Evolutionary conservation across 2,113 vertebrate species (phyloP), one percentile per base, ranked within the genome.

Genomic region (Pomatostomus ruficeps): DNA sequence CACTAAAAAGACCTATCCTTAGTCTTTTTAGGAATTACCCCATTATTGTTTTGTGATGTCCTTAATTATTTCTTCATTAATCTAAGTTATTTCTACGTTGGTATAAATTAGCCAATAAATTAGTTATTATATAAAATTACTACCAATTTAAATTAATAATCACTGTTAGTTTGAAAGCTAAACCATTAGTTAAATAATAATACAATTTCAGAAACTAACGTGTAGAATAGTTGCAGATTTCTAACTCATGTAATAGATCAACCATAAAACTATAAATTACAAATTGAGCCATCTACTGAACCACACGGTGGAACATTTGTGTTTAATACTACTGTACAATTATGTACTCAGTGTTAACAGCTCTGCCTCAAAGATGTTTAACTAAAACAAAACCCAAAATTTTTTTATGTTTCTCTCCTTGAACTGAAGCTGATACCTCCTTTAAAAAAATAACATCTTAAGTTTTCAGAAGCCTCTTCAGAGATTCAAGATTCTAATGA

Each of bases 331-430:
- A 22, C 17, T 51, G 29, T 78, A 80, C 10, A 72, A 33, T 45
- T 54, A 88, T 4, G 6, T 13, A 36, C n/a, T 59, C 22, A 65
- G 2, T 7, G 10, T 82, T 70, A 89, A 87, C 42, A 67, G 42
- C 62, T 87, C 58, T 76, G 28, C 22, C 28, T 80, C 52, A 31
- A 72, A 48, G 42, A 35, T 1, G 2, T 22, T 12, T 18, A 11
- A 67, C 7, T 42, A 58, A 4, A 51, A 59, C 67, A 40, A 55
- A 8, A 3, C 4, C 2, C 6, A 8, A 7, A 4, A 10, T 1
- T 9, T 19, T 33, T 42, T 54, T 36, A 9, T 36, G 70, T 59
- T 75, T 21, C 33, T 66, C 8, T 66, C 31, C 24, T 58, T 54
- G 42, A 84, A 76, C 7, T 45, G 23, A 92, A 88, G 40, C 4